A percentile compares a stretch with the other conserved stretches of the same genome.
Conservation (phyloP, 1,140 invertebrate species). For the Eupristina koningsbergeri region DNA sequence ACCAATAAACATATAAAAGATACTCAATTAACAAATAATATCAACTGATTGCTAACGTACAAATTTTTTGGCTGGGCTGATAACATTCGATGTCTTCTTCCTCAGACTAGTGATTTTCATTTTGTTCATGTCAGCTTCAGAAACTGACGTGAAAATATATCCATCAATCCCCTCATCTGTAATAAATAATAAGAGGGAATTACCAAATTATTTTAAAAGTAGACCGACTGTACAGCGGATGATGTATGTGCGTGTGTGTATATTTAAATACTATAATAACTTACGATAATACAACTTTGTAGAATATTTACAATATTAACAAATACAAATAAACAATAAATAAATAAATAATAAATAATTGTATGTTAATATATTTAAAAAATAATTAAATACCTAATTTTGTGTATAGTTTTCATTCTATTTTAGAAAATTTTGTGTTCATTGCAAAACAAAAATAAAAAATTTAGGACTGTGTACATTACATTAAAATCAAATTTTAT, state of each 20-base stretch:
- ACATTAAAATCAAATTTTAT: not conserved
- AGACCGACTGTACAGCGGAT: not conserved
- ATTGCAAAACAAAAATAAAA: slow-evolving; percentile 3
- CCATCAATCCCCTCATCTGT: not conserved
- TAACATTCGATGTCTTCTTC: not conserved
- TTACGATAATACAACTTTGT: not conserved
- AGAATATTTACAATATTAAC: not conserved
- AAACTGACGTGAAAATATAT: slow-evolving; percentile 5
- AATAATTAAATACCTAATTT: not conserved
- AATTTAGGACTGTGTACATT: not conserved
- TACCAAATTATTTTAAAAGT: slow-evolving; percentile 7
- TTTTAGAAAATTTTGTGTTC: not conserved
- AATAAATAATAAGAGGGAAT: slow-evolving; percentile 1
- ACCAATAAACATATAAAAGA: not conserved
- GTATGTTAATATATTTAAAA: too few relatives aligned
- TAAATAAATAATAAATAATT: too few relatives aligned
- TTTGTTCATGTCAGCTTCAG: slow-evolving; percentile 25
- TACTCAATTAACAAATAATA: not conserved
- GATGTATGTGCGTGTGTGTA: not conserved
- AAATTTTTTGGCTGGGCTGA: slow-evolving; percentile 2
- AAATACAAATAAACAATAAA: not conserved
- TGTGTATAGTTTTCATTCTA: not conserved
- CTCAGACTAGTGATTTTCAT: slow-evolving; percentile 4
- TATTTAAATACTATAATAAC: not conserved
- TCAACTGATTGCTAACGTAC: slow-evolving; percentile 3